A percentile compares a stretch with the other conserved stretches of the same genome.
Conservation (phyloP, 2,797 vertebrate species). For the Mastacembelus armatus region DNA sequence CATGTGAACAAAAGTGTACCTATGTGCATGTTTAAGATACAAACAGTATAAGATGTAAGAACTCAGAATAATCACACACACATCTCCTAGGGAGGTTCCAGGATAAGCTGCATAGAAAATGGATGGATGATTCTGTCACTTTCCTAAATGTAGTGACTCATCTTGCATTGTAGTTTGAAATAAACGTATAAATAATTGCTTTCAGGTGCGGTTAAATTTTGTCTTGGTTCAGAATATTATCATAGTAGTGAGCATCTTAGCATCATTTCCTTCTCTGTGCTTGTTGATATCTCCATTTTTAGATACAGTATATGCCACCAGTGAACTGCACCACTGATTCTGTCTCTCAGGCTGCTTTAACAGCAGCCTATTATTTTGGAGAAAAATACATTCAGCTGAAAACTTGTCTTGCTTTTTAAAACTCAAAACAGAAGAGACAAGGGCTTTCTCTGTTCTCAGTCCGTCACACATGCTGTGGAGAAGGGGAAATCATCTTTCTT, state of each 20-base stretch:
- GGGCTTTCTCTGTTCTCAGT: constrained; percentile 3
- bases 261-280: constrained; percentile 15
- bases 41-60: too few species aligned
- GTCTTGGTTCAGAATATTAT: neutral
- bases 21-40: too few species aligned
- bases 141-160: neutral
- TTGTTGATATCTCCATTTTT: constrained; percentile 23
- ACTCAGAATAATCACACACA: too few species aligned
- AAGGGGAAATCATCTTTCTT: neutral
- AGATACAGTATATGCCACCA: constrained; percentile 13
- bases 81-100: too few species aligned
- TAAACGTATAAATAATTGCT: neutral
- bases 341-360: neutral
- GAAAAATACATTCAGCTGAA: neutral
- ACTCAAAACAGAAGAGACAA: neutral
- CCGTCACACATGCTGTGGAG: constrained; percentile 5
- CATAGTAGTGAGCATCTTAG: constrained; percentile 6
- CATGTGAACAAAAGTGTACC: too few species aligned
- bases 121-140: neutral
- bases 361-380: constrained; percentile 12
- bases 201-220: neutral
- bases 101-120: too few species aligned
- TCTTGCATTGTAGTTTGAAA: neutral
- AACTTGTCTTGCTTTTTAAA: constrained; percentile 14
- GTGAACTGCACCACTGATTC: constrained; percentile 22